phyloP scores from a whole-genome alignment of 2,888 invertebrate species.

The Lasioglossum calceatum region DNA sequence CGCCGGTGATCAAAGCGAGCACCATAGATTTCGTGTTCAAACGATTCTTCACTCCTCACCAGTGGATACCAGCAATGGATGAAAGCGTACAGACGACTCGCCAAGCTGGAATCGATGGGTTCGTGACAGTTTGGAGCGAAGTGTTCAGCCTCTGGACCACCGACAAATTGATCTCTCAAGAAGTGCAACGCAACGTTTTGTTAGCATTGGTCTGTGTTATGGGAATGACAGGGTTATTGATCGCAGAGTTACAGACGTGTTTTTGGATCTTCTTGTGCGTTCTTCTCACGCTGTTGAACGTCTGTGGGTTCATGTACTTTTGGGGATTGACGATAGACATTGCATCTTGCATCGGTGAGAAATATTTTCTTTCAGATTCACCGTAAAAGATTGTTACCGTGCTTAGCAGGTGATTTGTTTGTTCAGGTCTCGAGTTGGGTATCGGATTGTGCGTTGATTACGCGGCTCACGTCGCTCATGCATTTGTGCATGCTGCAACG shows the following conservation, averaged over 20 bases:
- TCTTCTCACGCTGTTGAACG: slow-evolving; percentile 89
- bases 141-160: slow-evolving; percentile 91
- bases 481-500: slow-evolving; percentile 88
- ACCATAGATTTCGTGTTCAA: slow-evolving; percentile 88
- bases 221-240: slow-evolving; percentile 90
- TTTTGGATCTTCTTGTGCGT: slow-evolving; percentile 92
- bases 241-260: slow-evolving; percentile 91
- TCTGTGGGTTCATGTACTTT: slow-evolving; percentile 91
- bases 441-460: slow-evolving; percentile 94
- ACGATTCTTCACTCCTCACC: slow-evolving; percentile 87
- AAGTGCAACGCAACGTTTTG: slow-evolving; percentile 91
- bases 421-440: slow-evolving; percentile 88
- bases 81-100: slow-evolving; percentile 86
- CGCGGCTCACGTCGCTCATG: slow-evolving; percentile 92
- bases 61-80: slow-evolving; percentile 92
- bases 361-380: background rate
- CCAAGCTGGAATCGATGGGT: slow-evolving; percentile 87
- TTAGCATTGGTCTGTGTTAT: slow-evolving; percentile 92
- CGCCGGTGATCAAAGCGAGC: slow-evolving; percentile 87
- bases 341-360: slow-evolving; percentile 90
- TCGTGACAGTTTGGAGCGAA: slow-evolving; percentile 90
- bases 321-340: slow-evolving; percentile 94
- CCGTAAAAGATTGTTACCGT: background rate
- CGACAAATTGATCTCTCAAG: slow-evolving; percentile 91
- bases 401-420: background rate